Conservation (phyloP, 2,113 vertebrate species). For the Corydoras sp. region DNA sequence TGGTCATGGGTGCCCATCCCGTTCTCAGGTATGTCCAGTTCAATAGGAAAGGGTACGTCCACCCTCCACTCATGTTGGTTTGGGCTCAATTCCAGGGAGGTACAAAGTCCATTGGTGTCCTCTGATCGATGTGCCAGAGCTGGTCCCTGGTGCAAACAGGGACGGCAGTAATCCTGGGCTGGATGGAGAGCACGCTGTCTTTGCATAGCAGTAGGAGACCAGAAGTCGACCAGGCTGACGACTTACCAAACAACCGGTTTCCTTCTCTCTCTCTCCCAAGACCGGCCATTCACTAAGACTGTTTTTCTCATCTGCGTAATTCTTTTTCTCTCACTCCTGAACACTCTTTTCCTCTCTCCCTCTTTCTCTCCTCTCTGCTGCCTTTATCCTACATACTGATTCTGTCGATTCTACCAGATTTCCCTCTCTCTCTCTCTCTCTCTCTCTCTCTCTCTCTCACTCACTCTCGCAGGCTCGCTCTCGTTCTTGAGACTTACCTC, state of each 20-base stretch:
- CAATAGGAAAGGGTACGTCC: slow-evolving; percentile 8
- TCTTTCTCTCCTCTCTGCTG: slow-evolving; percentile 24
- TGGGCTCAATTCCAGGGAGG: not conserved
- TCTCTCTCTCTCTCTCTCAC: too few species aligned
- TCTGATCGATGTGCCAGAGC: slow-evolving; percentile 30
- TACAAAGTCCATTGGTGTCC: slow-evolving; percentile 3
- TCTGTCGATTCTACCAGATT: too few species aligned
- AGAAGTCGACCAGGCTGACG: slow-evolving; percentile 44
- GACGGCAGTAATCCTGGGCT: slow-evolving; percentile 40
- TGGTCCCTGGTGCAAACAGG: slow-evolving; percentile 47
- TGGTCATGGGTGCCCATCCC: slow-evolving; percentile 1
- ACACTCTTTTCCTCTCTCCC: not conserved
- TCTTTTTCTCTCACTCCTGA: slow-evolving; percentile 49
- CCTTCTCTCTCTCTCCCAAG: slow-evolving; percentile 52
- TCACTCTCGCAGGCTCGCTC: too few species aligned
- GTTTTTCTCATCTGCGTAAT: slow-evolving; percentile 69
- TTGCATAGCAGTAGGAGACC: slow-evolving; percentile 61
- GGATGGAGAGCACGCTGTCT: slow-evolving; percentile 50
- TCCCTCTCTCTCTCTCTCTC: too few species aligned
- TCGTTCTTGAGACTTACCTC: slow-evolving; percentile 19
- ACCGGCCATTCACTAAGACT: slow-evolving; percentile 64
- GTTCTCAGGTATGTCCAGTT: slow-evolving; percentile 23
- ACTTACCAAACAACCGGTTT: slow-evolving; percentile 58
- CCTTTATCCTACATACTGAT: not conserved
- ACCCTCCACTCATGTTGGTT: slow-evolving; percentile 12